A percentile compares a stretch with the other conserved stretches of the same genome.
phyloP scores from a whole-genome alignment of 2,113 vertebrate species.

The Pyrgilauda ruficollis region DNA sequence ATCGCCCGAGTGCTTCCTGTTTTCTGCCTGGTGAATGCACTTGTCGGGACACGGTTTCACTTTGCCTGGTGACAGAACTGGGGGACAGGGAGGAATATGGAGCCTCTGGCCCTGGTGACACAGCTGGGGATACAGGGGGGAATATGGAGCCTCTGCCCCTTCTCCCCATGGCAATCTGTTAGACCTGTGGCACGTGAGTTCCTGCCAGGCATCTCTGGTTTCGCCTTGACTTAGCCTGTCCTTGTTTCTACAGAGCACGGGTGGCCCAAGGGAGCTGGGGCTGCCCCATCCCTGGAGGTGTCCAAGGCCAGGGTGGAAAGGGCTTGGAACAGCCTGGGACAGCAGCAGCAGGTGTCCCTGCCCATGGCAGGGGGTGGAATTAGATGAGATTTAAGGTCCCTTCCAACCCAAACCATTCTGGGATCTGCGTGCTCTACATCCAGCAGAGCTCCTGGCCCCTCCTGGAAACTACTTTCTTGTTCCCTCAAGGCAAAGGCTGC shows the following conservation, averaged over 20 bases:
- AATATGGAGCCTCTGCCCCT: not conserved
- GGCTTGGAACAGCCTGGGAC: not conserved
- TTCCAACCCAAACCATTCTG: not conserved
- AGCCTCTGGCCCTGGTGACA: not conserved
- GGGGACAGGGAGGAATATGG: accelerated
- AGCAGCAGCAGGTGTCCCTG: not conserved
- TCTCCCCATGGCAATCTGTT: accelerated
- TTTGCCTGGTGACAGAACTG: not conserved
- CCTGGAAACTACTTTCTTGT: not conserved
- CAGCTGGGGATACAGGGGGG: accelerated
- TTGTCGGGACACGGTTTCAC: not conserved
- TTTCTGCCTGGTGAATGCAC: not conserved
- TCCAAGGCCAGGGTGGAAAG: accelerated
- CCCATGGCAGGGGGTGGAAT: not conserved
- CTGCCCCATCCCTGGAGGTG: not conserved
- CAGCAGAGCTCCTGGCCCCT: not conserved
- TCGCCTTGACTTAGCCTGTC: not conserved
- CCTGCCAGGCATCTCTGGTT: accelerated
- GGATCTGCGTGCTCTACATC: not conserved
- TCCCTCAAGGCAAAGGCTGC: not conserved
- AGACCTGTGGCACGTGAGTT: accelerated
- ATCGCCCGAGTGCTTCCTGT: conserved; percentile 23
- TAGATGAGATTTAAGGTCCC: not conserved
- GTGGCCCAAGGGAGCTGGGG: not conserved
- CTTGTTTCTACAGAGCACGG: not conserved